phyloP scores from a whole-genome alignment of 2,888 invertebrate species.

The Stomorhina lunata region DNA sequence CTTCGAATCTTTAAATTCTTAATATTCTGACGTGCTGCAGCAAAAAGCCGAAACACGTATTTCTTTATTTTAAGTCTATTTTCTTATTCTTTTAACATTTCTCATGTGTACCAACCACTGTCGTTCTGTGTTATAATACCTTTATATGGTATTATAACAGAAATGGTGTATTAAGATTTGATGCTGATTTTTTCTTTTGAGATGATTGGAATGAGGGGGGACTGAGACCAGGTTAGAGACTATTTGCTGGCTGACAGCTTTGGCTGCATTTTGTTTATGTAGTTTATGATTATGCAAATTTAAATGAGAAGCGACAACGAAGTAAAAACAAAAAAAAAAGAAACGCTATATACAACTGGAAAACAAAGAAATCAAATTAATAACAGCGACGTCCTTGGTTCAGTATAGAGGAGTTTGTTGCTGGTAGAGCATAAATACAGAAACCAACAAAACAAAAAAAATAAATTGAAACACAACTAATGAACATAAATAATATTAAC shows the following conservation, averaged over 20 bases:
- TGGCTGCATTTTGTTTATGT: slow-evolving; percentile 54
- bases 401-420: slow-evolving; percentile 23
- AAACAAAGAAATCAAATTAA: slow-evolving; percentile 54
- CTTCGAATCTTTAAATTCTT: too few relatives aligned
- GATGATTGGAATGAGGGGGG: slow-evolving; percentile 22
- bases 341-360: neutral
- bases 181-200: slow-evolving; percentile 37
- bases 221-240: neutral
- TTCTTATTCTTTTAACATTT: too few relatives aligned
- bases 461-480: slow-evolving; percentile 28
- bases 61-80: too few relatives aligned
- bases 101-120: too few relatives aligned
- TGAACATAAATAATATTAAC: neutral
- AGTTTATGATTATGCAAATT: slow-evolving; percentile 63
- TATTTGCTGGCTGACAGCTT: slow-evolving; percentile 31
- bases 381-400: slow-evolving; percentile 56
- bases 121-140: too few relatives aligned
- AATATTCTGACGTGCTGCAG: too few relatives aligned
- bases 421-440: slow-evolving; percentile 15
- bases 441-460: slow-evolving; percentile 15
- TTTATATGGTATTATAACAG: too few relatives aligned
- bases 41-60: too few relatives aligned
- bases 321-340: slow-evolving; percentile 16
- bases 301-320: slow-evolving; percentile 44
- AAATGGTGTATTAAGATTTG: slow-evolving; percentile 28